These are phyloP conservation scores for Toxotes jaculatrix DNA, from an alignment of 2,113 vertebrate species.

Conservation along the genomic window DNA sequence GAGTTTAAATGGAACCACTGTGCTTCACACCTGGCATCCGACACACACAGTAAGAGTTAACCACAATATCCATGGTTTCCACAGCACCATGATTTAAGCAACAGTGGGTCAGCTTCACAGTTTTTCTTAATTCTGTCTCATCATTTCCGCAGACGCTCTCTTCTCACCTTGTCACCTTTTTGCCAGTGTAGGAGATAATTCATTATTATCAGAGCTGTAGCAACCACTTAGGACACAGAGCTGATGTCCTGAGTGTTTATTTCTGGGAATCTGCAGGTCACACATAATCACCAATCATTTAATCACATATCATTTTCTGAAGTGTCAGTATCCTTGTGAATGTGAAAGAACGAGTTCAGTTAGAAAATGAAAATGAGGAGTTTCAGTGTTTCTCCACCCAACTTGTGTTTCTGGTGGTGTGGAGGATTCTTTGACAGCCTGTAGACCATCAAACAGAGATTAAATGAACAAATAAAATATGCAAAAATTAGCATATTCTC, in stretches of 20 bases:
- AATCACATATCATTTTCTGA: too few species aligned
- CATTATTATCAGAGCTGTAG: not conserved
- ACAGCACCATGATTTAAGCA: not conserved
- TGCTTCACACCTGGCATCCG: not conserved
- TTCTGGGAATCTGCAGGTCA: not conserved
- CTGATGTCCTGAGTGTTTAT: not conserved
- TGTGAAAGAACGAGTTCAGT: not conserved
- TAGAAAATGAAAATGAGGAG: not conserved
- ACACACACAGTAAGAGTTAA: not conserved
- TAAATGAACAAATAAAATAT: not conserved
- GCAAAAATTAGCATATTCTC: not conserved
- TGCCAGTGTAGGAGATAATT: not conserved
- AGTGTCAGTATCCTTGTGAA: not conserved
- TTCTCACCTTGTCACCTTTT: not conserved
- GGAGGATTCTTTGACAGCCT: not conserved
- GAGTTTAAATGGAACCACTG: constrained; percentile 17
- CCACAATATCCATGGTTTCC: too few species aligned
- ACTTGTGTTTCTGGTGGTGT: not conserved
- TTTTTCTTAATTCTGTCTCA: not conserved
- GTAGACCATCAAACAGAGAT: not conserved
- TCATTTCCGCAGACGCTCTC: not conserved
- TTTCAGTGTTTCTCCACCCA: not conserved
- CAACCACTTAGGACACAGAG: not conserved
- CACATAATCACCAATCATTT: too few species aligned
- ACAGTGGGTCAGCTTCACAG: not conserved